Evolutionary conservation across 2,797 vertebrate species (phyloP).

Genomic region (Lepus oiostolus): DNA sequence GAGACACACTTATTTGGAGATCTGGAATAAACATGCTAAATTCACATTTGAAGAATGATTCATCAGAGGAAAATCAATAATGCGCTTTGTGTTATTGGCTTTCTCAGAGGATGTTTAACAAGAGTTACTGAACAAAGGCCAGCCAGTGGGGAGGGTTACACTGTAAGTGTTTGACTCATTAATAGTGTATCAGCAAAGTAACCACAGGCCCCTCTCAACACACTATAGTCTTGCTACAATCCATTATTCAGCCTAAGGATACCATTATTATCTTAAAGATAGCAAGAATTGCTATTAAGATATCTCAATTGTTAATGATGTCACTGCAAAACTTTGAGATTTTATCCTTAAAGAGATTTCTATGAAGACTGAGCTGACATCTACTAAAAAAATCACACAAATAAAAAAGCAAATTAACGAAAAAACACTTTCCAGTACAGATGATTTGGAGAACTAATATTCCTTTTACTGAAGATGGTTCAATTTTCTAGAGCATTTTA

Average conservation of each 20-base stretch:
- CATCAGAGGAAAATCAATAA: conserved; percentile 36
- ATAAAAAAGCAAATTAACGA: conserved; percentile 27
- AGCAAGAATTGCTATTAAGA: conserved; percentile 31
- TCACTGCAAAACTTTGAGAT: not conserved
- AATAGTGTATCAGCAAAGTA: conserved; percentile 52
- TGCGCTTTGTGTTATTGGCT: not conserved
- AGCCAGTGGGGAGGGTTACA: not conserved
- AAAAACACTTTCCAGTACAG: conserved; percentile 9
- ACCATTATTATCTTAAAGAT: conserved; percentile 29
- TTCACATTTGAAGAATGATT: conserved; percentile 64
- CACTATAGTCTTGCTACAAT: not conserved
- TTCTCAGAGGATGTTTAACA: conserved; percentile 53
- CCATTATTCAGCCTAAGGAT: not conserved
- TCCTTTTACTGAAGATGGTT: conserved; percentile 54
- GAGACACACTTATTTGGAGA: conserved; percentile 56
- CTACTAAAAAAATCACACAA: conserved; percentile 44
- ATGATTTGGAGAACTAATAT: conserved; percentile 31
- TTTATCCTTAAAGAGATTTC: conserved; percentile 58
- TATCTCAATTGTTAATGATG: conserved; percentile 49
- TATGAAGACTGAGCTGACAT: conserved; percentile 46
- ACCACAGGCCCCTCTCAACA: conserved; percentile 4
- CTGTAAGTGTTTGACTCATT: conserved; percentile 35
- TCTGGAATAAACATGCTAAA: conserved; percentile 53
- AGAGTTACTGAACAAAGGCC: conserved; percentile 41
- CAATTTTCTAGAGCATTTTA: conserved; percentile 65